Base-by-base conservation (phyloP, 2,888 invertebrate species). In the Chouioia cunea region DNA sequence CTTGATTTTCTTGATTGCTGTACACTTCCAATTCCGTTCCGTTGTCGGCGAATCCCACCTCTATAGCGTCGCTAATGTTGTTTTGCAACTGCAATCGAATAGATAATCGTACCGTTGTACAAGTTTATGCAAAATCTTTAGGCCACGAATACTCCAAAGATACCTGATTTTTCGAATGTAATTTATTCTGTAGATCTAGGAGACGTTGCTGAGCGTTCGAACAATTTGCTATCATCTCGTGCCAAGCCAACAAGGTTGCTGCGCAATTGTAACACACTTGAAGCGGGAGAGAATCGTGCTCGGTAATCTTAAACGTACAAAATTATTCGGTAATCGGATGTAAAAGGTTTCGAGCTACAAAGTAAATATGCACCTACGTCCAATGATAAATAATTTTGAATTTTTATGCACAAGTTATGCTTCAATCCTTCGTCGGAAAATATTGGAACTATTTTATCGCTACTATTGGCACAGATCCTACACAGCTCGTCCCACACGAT, bases 201-300 rank as follows among this genome's bases (percentile, higher is more conserved):
- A 82, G 77, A 56, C 76, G 75, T 16, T 82, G 81, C 77, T 92
- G 90, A 0, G 91, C 90, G 67, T 88, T 88, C 44, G 86, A 76
- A 78, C 89, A 89, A 75, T 88, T 87, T 73, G 88, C 81, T 60
- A 87, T 86, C 65, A 92, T 85, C 77, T 91, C 89, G 77, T 91
- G 89, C 90, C 91, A 92, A 0, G 90, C 89, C 64, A 91, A 80
- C 57, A 93, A 81, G 0, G 90, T 90, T 72, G 89, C 89, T 0
- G 89, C 89, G 80, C 93, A 93, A 74, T 89, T 89, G 81, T 88
- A 89, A 85, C 93, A 93, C 74, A 91, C 85, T 75, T 89, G 88
- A 56, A 87, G 81, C 0, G 92, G 91, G 71, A 92, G 83, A 14
- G 79, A 82, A 77, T 92, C 91, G 0, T 78, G 78, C 73, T 83